Evolutionary conservation across 2,113 vertebrate genomes (phyloP), one percentile per base, ranked within the genome.

Genomic region (Cyprinus carpio): DNA sequence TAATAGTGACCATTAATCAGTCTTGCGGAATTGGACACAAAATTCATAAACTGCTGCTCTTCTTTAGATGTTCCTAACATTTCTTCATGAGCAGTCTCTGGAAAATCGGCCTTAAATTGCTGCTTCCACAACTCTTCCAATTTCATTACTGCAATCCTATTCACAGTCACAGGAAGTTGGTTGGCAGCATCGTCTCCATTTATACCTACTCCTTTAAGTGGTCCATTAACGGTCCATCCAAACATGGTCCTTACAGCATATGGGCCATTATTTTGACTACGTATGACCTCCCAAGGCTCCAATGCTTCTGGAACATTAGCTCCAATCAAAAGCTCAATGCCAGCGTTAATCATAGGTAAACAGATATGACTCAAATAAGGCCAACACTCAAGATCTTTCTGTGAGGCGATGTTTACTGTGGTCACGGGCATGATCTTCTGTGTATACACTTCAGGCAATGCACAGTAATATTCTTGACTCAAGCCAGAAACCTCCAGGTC

Each of bases 41-140:
- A 62, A 2, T 78, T 27, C 20, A 80, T 46, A 31, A 88, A 85
- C 18, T 84, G 65, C 10, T 58, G n/a, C 29, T 86, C 84, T 9
- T 84, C 75, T 27, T 31, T 83, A 2, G 78, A 87, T 34, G 31
- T 34, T 34, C 31, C 31, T 34, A 34, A 2, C 69, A 77, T 58
- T 58, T 84, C 76, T 27, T 81, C 46, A 0, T 75, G 76, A 9
- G 4, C 46, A 7, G 40, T 8, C 23, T 88, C 81, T 20, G 81
- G 27, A 71, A 88, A 82, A 25, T 85, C 58, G 1, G 6, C 31
- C 29, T 80, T 72, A 15, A 78, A 62, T 18, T 80, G 82, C 62
- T 72, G 75, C 60, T 31, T 81, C 56, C 54, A 74, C 27, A 87
- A 34, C 4, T 75, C 40, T 1, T 81, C 77, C 29, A 83, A 56